Percentiles rank a stretch among this genome's conserved stretches.
phyloP scores from a whole-genome alignment of 2,113 vertebrate species.

The Barbus barbus region DNA sequence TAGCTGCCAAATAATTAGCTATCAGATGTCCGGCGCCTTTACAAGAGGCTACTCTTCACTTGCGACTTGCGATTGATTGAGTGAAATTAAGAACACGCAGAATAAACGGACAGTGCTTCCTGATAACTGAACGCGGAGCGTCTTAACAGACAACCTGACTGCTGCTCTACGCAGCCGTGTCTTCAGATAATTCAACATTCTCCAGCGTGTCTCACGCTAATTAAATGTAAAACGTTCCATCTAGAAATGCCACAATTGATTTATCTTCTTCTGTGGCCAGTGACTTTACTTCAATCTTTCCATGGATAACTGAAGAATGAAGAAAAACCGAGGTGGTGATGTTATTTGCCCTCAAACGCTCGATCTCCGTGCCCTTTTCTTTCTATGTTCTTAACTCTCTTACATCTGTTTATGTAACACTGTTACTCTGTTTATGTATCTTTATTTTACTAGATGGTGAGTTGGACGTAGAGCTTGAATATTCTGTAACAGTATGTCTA shows the following conservation, averaged over 20 bases:
- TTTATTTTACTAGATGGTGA: neutral
- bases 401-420: neutral
- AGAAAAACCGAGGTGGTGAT: constrained; percentile 75
- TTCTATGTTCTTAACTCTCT: neutral
- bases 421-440: neutral
- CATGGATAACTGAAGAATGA: constrained; percentile 49
- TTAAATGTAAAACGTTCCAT: constrained; percentile 94
- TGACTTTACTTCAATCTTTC: constrained; percentile 91
- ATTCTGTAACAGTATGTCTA: neutral
- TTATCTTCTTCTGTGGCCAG: constrained; percentile 88
- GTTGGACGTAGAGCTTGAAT: neutral
- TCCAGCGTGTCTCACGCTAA: constrained; percentile 90
- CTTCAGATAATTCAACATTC: constrained; percentile 90
- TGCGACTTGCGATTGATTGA: too few relatives aligned
- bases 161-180: constrained; percentile 80
- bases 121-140: constrained; percentile 76
- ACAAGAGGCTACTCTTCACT: too few relatives aligned
- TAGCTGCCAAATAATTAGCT: constrained; percentile 61
- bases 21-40: constrained; percentile 57
- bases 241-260: constrained; percentile 98
- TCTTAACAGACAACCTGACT: constrained; percentile 81
- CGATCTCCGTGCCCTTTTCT: neutral
- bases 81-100: constrained; percentile 74
- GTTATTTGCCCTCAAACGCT: constrained; percentile 8
- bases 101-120: constrained; percentile 77